Base-by-base conservation (phyloP, 2,888 invertebrate genomes). In the Gari tellinella region DNA sequence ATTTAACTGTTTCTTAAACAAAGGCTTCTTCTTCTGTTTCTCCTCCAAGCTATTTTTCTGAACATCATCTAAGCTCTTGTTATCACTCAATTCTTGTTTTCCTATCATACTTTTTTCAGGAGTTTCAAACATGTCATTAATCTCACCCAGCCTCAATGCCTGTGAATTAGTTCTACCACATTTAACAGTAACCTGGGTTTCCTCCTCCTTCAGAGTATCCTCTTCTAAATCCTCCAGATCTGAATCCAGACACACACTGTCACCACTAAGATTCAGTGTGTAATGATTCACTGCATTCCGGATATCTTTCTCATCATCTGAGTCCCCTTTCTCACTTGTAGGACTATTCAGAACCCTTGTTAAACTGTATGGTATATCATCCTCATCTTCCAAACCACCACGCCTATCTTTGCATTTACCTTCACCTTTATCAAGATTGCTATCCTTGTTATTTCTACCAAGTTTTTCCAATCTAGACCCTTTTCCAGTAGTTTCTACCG, bases 341-440 rank as follows among this genome's bases (percentile, higher is more conserved):
- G 72, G 65, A 49, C 73, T 73, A 37, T 57, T 56, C 40, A 81
- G 61, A 40, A 75, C 43, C 45, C 70, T 73, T 52, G 57, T 55
- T n/a, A 79, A 68, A 65, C 73, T 79, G 37, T 55, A 68, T 17
- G 49, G 63, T 37, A 52, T 19, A 17, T 43, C 19, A 17, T 43
- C 19, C 14, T 14, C 14, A 5, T 43, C 43, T 8, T 19, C 43
- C 5, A 19, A 43, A 43, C 15, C 43, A 17, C 14, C 19, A 17
- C 5, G 4, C 14, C 4, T 14, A 15, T 19, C 43, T 37, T 26
- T n/a, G 25, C 25, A 51, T 12, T 26, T 26, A 21, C 14, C 14
- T 12, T 38, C 7, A 25, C 23, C 37, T 40, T 55, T 38, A 15
- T 21, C 10, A 10, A 8, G 4, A 14, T 1, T 55, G 40, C 23